These are phyloP conservation scores for Rhagoletis pomonella DNA, from an alignment of 1,140 invertebrate species.

Conservation along the genomic window DNA sequence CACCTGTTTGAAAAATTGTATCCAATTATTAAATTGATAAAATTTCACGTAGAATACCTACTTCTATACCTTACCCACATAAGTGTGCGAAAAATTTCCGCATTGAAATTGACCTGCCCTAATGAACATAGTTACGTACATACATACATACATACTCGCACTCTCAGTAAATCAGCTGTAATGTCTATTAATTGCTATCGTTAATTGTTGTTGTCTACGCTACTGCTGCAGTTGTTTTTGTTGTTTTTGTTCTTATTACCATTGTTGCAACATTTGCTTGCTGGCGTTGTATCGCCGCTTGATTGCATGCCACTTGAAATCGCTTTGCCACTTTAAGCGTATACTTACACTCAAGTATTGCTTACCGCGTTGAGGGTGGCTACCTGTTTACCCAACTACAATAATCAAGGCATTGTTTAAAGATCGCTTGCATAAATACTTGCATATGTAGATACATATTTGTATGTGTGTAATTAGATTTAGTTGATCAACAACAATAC, in stretches of 20 bases:
- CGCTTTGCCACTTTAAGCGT: constrained; percentile 17
- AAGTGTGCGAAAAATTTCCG: too few species aligned
- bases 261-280: constrained; percentile 29
- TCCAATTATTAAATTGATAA: too few species aligned
- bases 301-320: constrained; percentile 30
- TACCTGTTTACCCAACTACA: background rate
- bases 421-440: background rate
- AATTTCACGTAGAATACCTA: too few species aligned
- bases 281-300: background rate
- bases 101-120: too few species aligned
- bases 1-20: too few species aligned
- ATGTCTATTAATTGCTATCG: constrained; percentile 34
- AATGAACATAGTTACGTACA: background rate
- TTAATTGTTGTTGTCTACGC: background rate
- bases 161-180: background rate
- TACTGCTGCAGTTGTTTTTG: background rate
- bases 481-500: background rate
- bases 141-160: background rate
- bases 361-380: background rate
- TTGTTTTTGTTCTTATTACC: background rate
- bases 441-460: background rate
- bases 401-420: background rate
- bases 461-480: background rate
- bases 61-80: too few species aligned
- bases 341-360: background rate